Evolutionary conservation across 2,888 invertebrate species (phyloP), one percentile per base, ranked within the genome.

Genomic region (Philhelius pedissequus): DNA sequence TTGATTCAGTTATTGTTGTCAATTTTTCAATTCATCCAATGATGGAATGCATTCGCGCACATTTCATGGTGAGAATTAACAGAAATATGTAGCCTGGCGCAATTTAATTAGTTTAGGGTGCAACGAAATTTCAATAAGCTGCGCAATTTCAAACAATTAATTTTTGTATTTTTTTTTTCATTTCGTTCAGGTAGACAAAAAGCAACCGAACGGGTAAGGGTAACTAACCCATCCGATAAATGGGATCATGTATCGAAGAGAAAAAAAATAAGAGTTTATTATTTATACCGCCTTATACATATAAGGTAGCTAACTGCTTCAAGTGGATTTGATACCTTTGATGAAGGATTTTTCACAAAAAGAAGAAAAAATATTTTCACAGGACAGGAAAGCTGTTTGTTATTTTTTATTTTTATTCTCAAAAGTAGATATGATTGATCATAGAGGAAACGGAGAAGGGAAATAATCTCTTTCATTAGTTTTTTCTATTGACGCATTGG

Each of bases 21-120:
- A 79, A 74, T 78, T 75, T 30, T 32, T 22, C 64, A 73, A 64
- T n/a, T 32, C 15, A n/a, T 18, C 13, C 54, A 74, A 74, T 79
- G 79, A 83, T 70, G 74, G 79, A 84, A 84, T 80, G 80, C 80
- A 68, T 62, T 71, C 71, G 80, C 60, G 84, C 70, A 71, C 70
- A 83, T 83, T 74, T 56, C 18, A n/a, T 52, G 25, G 54, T 75
- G 43, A 27, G 35, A 73, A 66, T 66, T 8, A 40, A 13, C 7
- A 43, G 22, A 60, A 74, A 54, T 45, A 22, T 80, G 66, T 52
- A 60, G 80, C 76, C 38, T 80, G 84, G 71, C 80, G 71, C 70
- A 68, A 56, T 80, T 80, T 80, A 84, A 84, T 84, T 84, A 80
- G 75, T 75, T 80, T 76, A 74, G 79, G 83, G 79, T 83, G 83